These are phyloP conservation scores for Sarcophaga rosellei DNA, from an alignment of 2,888 invertebrate genomes.

Conservation along the genomic window DNA sequence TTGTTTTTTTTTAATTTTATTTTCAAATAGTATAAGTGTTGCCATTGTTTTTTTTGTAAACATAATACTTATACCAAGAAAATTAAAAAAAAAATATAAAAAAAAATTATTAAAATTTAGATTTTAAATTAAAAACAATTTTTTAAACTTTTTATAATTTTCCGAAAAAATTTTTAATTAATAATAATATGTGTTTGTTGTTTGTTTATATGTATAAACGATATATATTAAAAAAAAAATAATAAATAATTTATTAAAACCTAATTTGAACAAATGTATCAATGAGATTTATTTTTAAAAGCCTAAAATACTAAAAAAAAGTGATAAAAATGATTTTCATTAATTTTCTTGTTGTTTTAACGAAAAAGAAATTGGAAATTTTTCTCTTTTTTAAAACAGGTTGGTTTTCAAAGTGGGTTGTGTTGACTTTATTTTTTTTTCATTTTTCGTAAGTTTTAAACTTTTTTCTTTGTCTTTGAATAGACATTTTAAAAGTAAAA, in stretches of 20 bases:
- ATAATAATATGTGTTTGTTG: neutral
- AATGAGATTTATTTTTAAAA: conserved; percentile 61
- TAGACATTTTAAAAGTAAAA: conserved; percentile 52
- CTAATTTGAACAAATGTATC: conserved; percentile 68
- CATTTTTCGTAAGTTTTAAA: neutral
- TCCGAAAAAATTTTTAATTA: neutral
- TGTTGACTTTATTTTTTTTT: conserved; percentile 46
- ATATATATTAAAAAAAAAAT: conserved; percentile 13
- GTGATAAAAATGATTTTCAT: conserved; percentile 25
- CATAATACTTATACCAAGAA: conserved; percentile 59
- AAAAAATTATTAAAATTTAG: neutral
- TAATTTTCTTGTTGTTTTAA: conserved; percentile 11
- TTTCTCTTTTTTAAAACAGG: conserved; percentile 52
- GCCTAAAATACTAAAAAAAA: conserved; percentile 54
- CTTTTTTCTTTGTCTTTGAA: neutral
- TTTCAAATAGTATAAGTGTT: conserved; percentile 60
- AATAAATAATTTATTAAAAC: conserved; percentile 67
- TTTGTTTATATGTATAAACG: conserved; percentile 25
- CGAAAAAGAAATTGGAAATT: conserved; percentile 32
- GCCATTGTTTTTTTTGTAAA: conserved; percentile 54
- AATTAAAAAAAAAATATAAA: conserved; percentile 38
- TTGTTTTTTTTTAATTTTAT: conserved; percentile 11
- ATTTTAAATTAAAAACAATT: neutral
- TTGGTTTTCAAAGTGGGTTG: conserved; percentile 62
- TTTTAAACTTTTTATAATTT: neutral